A percentile compares a stretch with the other conserved stretches of the same genome.
phyloP scores from a whole-genome alignment of 1,140 invertebrate genomes.

The Bombyx mandarina region DNA sequence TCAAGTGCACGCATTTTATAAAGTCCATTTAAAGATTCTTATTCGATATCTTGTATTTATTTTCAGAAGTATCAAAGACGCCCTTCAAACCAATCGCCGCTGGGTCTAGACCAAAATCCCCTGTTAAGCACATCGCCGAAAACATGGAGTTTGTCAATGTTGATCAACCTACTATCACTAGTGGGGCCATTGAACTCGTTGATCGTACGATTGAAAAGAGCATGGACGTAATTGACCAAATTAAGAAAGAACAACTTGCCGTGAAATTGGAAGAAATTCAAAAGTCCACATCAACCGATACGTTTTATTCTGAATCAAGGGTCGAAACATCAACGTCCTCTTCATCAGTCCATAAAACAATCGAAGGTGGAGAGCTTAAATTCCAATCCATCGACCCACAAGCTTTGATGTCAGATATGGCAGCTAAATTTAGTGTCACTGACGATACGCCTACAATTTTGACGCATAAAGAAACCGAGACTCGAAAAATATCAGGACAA shows the following conservation, averaged over 20 bases:
- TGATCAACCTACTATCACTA: conserved; percentile 61
- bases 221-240: conserved; percentile 63
- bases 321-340: conserved; percentile 57
- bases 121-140: conserved; percentile 60
- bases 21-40: too few species aligned
- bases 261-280: conserved; percentile 58
- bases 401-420: conserved; percentile 59
- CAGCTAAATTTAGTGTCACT: conserved; percentile 42
- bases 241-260: conserved; percentile 57
- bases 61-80: conserved; percentile 54
- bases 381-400: conserved; percentile 57
- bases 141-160: conserved; percentile 66
- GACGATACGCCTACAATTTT: conserved; percentile 53
- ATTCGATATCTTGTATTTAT: conserved; percentile 17
- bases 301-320: conserved; percentile 50
- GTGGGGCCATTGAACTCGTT: conserved; percentile 56
- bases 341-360: conserved; percentile 55
- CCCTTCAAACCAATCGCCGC: conserved; percentile 40
- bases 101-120: conserved; percentile 57
- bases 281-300: conserved; percentile 44
- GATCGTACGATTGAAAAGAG: conserved; percentile 61
- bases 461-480: conserved; percentile 66
- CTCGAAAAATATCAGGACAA: conserved; percentile 63
- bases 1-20: too few species aligned
- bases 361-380: conserved; percentile 46